Conservation (phyloP, 2,797 vertebrate species). For the Pelochelys cantorii region DNA sequence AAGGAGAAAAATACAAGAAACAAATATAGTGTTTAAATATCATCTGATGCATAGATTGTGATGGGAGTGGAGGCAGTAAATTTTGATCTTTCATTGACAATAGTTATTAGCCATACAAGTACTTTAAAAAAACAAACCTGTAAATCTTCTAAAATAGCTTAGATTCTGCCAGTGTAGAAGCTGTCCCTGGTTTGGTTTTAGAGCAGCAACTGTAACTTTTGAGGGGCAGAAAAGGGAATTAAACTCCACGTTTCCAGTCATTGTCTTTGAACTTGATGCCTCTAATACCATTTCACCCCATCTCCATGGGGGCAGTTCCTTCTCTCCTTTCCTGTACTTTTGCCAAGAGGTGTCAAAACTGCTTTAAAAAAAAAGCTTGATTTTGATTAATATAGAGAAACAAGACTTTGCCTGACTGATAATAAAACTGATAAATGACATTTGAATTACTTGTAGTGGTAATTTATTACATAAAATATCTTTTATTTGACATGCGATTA, state of each 20-base stretch:
- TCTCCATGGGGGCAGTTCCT: conserved; percentile 54
- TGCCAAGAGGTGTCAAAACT: conserved; percentile 84
- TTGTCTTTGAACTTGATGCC: not conserved
- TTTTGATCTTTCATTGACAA: conserved; percentile 37
- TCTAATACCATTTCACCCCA: not conserved
- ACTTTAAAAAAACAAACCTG: not conserved
- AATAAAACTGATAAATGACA: conserved; percentile 92
- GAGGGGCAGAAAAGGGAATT: conserved; percentile 11
- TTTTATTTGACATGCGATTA: conserved; percentile 91
- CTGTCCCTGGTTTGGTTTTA: conserved; percentile 39
- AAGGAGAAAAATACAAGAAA: not conserved
- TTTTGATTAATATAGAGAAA: conserved; percentile 90
- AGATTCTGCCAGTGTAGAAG: conserved; percentile 7
- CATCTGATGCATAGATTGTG: not conserved
- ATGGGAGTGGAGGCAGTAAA: not conserved
- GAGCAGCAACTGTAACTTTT: conserved; percentile 26
- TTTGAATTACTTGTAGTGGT: conserved; percentile 89
- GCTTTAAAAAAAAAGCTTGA: conserved; percentile 76
- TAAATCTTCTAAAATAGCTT: conserved; percentile 28
- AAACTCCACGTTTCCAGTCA: conserved; percentile 18
- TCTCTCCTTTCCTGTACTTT: conserved; percentile 73
- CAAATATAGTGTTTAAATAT: not conserved
- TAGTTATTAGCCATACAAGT: not conserved
- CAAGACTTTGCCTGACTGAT: conserved; percentile 89
- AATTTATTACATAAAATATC: conserved; percentile 92